Conservation (phyloP, 2,113 vertebrate species). For the Ailurus styani region DNA sequence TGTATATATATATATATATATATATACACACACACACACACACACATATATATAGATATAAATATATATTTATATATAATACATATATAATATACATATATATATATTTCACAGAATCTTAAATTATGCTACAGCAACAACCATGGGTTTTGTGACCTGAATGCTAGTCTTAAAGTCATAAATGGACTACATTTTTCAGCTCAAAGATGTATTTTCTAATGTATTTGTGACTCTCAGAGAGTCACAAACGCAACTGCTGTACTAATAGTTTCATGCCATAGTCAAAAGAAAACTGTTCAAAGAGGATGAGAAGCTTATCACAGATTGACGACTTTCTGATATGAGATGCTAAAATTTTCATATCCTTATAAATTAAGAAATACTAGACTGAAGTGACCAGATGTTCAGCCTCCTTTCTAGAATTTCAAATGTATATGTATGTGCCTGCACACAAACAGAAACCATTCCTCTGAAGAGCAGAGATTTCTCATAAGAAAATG, state of each 20-base stretch:
- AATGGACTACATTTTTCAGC: constrained; percentile 22
- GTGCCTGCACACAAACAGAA: background rate
- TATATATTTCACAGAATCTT: constrained; percentile 13
- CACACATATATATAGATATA: too few species aligned
- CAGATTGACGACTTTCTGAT: constrained; percentile 71
- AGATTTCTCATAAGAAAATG: background rate
- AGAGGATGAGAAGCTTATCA: constrained; percentile 70
- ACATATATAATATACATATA: background rate
- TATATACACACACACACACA: too few species aligned
- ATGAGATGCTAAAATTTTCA: constrained; percentile 80
- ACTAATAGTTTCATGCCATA: constrained; percentile 60
- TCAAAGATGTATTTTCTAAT: constrained; percentile 70
- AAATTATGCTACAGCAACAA: background rate
- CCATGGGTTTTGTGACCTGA: background rate
- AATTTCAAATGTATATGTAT: constrained; percentile 54
- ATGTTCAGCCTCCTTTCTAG: constrained; percentile 72
- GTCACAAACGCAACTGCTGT: constrained; percentile 56
- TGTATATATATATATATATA: background rate
- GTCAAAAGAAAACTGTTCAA: constrained; percentile 68
- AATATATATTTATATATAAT: too few species aligned
- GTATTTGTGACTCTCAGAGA: background rate
- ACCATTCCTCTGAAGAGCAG: background rate
- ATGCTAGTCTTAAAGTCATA: background rate
- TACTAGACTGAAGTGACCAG: constrained; percentile 80
- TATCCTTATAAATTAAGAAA: constrained; percentile 83